A percentile compares a stretch with the other conserved stretches of the same genome.
These are phyloP conservation scores for Chaetura pelagica DNA, from an alignment of 2,113 vertebrate species.

Conservation along the genomic window DNA sequence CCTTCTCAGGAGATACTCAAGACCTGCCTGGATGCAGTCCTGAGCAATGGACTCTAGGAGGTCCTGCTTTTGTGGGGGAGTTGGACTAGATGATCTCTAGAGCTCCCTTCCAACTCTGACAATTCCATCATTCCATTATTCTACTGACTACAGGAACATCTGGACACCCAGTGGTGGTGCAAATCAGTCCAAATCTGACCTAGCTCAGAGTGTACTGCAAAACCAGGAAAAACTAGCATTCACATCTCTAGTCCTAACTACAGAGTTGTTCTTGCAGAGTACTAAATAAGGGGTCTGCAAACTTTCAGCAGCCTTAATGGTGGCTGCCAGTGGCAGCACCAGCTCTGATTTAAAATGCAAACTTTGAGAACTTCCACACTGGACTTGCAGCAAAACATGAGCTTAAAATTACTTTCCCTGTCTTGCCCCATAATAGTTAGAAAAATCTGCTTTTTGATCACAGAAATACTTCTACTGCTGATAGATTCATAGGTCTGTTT, in stretches of 20 bases:
- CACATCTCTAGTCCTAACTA: neutral
- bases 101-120: no score
- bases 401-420: neutral
- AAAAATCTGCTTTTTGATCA: neutral
- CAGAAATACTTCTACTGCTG: conserved; percentile 1
- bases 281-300: neutral
- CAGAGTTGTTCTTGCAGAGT: neutral
- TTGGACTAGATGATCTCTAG: no score
- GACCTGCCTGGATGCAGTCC: no score
- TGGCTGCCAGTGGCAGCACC: neutral
- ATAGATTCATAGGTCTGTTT: conserved; percentile 56
- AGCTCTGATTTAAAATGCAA: neutral
- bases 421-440: neutral
- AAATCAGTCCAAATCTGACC: neutral
- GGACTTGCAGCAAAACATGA: neutral
- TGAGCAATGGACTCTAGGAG: no score
- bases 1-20: no score
- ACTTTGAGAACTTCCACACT: neutral
- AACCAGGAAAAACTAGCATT: neutral
- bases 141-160: neutral
- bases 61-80: no score
- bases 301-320: neutral
- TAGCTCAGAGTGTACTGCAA: neutral
- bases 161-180: neutral
- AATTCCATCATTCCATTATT: no score